Percentiles rank a stretch among this genome's conserved stretches.
Conservation (phyloP, 1,140 invertebrate species). For the Drosophila orosa region DNA sequence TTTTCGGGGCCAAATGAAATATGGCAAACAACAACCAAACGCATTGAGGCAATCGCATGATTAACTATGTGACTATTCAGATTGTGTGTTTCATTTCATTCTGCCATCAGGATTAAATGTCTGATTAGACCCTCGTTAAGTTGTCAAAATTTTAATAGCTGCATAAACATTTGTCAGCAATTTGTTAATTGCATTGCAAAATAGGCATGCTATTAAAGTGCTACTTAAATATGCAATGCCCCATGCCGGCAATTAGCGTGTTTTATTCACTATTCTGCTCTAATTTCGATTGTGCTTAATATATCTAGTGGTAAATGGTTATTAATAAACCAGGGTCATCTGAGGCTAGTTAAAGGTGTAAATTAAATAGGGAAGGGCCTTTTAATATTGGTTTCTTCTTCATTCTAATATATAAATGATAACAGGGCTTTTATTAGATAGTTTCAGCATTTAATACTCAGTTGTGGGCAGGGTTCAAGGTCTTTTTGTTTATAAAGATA, state of each 20-base stretch:
- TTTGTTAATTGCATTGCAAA: constrained; percentile 60
- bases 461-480: neutral
- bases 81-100: constrained; percentile 15
- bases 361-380: neutral
- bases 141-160: constrained; percentile 23
- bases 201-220: constrained; percentile 2
- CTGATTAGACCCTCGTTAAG: constrained; percentile 29
- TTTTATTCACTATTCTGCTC: neutral
- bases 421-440: neutral
- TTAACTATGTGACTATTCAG: constrained; percentile 25
- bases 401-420: neutral
- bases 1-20: constrained; percentile 43
- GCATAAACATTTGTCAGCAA: constrained; percentile 26
- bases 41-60: constrained; percentile 16
- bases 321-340: constrained; percentile 17
- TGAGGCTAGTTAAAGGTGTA: neutral
- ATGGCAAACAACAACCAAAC: constrained; percentile 2
- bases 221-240: neutral
- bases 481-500: neutral
- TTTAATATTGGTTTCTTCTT: neutral
- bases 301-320: neutral
- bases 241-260: constrained; percentile 39
- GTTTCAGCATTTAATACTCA: neutral
- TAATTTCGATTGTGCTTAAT: constrained; percentile 29
- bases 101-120: constrained; percentile 1